Percentiles rank a stretch among this genome's conserved stretches.
Evolutionary conservation across 92 coral and sea anemone species (phyloP).

Genomic region (Anthopleura xanthogrammica): DNA sequence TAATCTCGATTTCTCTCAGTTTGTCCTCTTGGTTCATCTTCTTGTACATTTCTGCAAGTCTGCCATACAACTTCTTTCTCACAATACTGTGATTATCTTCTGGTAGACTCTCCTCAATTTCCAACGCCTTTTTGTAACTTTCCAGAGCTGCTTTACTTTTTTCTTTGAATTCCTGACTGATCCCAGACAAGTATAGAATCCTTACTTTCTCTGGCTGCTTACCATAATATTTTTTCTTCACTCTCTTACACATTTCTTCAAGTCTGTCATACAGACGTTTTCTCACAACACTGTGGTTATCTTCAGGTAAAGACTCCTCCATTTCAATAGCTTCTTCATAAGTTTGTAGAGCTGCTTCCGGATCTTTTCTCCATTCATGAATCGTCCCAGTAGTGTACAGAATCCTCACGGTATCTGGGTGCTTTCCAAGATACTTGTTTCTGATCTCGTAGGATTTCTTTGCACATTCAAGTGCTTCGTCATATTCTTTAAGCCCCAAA

Average conservation of each 20-base stretch:
- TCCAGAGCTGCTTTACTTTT: neutral
- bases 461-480: slow-evolving; percentile 50
- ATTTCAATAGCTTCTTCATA: slow-evolving; percentile 57
- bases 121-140: too few species aligned
- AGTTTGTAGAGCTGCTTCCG: slow-evolving; percentile 35
- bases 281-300: slow-evolving; percentile 61
- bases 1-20: too few species aligned
- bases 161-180: too few species aligned
- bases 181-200: neutral
- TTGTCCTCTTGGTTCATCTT: neutral
- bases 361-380: slow-evolving; percentile 37
- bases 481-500: slow-evolving; percentile 32
- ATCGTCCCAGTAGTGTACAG: slow-evolving; percentile 54
- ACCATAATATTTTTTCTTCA: neutral
- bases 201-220: slow-evolving; percentile 5
- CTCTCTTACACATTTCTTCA: slow-evolving; percentile 2
- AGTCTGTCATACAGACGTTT: slow-evolving; percentile 20
- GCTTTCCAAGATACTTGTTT: slow-evolving; percentile 32
- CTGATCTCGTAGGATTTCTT: slow-evolving; percentile 49
- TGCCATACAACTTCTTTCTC: too few species aligned
- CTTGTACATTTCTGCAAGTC: neutral
- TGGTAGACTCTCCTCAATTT: too few species aligned
- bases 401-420: slow-evolving; percentile 65
- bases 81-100: too few species aligned
- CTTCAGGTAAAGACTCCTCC: slow-evolving; percentile 51